Evolutionary conservation across 2,797 vertebrate genomes (phyloP).

Genomic region (Leuciscus waleckii): DNA sequence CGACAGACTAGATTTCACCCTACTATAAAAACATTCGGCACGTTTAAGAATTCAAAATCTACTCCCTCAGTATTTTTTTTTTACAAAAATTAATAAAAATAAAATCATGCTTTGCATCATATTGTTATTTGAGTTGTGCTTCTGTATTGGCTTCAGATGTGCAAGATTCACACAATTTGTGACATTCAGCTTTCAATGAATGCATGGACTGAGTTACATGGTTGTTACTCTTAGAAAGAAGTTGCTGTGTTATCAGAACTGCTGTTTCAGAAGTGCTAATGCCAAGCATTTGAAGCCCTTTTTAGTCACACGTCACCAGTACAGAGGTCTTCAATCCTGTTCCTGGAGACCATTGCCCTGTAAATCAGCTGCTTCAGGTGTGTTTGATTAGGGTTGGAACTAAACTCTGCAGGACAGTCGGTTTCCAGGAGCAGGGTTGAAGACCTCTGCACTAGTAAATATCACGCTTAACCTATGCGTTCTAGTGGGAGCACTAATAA

Average conservation of each 20-base stretch:
- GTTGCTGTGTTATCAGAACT: too few relatives aligned
- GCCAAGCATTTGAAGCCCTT: too few relatives aligned
- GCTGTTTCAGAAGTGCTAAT: too few relatives aligned
- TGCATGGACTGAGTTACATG: conserved; percentile 1
- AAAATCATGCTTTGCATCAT: not conserved
- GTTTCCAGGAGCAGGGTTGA: not conserved
- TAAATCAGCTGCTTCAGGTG: too few relatives aligned
- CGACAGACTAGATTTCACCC: not conserved
- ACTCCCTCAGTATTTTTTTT: too few relatives aligned
- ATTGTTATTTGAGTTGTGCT: not conserved
- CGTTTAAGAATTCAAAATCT: not conserved
- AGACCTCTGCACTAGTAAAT: not conserved
- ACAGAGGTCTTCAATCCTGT: too few relatives aligned
- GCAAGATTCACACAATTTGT: not conserved
- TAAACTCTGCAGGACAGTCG: not conserved
- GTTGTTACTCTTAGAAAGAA: not conserved
- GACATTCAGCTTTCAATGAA: not conserved
- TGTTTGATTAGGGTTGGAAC: not conserved
- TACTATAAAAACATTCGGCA: not conserved
- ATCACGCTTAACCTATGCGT: not conserved
- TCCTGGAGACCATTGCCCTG: too few relatives aligned
- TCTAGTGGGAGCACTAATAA: not conserved
- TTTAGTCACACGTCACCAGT: not conserved
- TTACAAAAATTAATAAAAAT: too few relatives aligned
- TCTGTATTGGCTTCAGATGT: not conserved